These are phyloP conservation scores for Tipula unca DNA, from an alignment of 2,888 invertebrate genomes.

Conservation along the genomic window DNA sequence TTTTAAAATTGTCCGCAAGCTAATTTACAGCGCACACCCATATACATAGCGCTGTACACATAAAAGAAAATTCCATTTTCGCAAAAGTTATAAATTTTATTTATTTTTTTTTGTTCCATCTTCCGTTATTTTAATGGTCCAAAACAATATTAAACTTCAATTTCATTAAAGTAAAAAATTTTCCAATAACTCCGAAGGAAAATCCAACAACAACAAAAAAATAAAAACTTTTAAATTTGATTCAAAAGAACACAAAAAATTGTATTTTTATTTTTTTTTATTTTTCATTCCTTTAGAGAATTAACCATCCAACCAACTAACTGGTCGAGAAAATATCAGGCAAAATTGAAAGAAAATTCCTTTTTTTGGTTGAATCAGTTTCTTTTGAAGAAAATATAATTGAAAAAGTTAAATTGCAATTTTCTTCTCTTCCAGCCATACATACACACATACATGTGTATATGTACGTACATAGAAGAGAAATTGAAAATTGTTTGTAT, in stretches of 20 bases:
- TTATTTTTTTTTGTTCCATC: neutral
- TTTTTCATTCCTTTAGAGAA: neutral
- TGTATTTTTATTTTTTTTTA: neutral
- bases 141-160: slow-evolving; percentile 1
- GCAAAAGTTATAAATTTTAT: neutral
- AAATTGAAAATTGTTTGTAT: neutral
- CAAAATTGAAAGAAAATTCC: neutral
- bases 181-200: neutral
- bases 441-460: neutral
- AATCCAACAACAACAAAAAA: neutral
- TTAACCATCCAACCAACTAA: neutral
- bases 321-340: neutral
- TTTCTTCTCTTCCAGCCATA: neutral
- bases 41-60: neutral
- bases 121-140: neutral
- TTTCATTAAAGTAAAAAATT: neutral
- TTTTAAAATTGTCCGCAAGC: neutral
- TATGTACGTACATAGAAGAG: neutral
- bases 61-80: neutral
- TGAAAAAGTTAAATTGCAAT: slow-evolving; percentile 14
- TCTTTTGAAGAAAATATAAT: neutral
- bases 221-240: neutral
- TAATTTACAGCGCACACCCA: neutral
- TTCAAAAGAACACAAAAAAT: neutral
- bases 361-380: neutral